These are phyloP conservation scores for Siphlonurus alternatus DNA, from an alignment of 2,888 invertebrate species.

Conservation along the genomic window DNA sequence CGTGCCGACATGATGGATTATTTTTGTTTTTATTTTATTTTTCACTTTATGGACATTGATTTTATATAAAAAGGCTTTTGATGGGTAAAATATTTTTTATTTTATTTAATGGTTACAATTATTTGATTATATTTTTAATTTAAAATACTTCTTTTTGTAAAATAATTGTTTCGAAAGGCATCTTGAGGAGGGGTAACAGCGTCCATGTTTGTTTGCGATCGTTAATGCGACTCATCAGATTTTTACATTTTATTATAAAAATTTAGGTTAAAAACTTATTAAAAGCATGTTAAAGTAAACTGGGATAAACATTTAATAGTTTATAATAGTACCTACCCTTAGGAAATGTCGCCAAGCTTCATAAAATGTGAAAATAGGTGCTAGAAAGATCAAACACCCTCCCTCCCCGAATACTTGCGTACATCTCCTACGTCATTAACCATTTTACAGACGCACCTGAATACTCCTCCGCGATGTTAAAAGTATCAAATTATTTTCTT, in stretches of 20 bases:
- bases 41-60: neutral
- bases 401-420: neutral
- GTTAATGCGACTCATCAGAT: neutral
- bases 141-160: neutral
- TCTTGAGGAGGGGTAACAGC: neutral
- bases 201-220: neutral
- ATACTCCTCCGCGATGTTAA: conserved; percentile 10
- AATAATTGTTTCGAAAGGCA: neutral
- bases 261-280: neutral
- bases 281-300: neutral
- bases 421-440: conserved; percentile 11
- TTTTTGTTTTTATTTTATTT: neutral
- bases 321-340: neutral
- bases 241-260: neutral
- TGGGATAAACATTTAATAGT: neutral
- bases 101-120: neutral
- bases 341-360: neutral
- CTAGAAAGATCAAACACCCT: neutral
- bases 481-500: conserved; percentile 3
- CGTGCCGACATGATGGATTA: neutral
- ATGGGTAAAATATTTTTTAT: neutral
- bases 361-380: neutral
- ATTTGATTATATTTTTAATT: neutral
- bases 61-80: neutral
- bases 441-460: conserved; percentile 14